These are phyloP conservation scores for Phalacrocorax brasilianus DNA, from an alignment of 2,113 vertebrate genomes.

Conservation along the genomic window DNA sequence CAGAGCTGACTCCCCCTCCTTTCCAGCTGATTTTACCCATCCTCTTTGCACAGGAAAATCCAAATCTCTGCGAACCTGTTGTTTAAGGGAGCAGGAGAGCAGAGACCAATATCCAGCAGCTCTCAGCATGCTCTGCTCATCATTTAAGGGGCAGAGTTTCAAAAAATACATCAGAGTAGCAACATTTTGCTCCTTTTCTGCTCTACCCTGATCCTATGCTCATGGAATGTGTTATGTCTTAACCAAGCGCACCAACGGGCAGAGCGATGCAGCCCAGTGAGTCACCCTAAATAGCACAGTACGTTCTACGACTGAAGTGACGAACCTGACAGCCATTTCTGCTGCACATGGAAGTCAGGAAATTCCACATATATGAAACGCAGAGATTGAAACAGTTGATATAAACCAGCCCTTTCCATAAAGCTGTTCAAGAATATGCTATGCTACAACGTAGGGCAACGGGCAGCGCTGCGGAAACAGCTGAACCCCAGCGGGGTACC, in stretches of 20 bases:
- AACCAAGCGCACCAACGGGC: neutral
- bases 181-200: neutral
- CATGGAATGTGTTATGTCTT: neutral
- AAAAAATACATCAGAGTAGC: neutral
- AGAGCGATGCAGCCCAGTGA: neutral
- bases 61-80: neutral
- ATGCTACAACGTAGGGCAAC: neutral
- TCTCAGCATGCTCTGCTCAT: neutral
- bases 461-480: neutral
- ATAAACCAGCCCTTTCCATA: neutral
- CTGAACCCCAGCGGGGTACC: fast-evolving
- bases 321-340: neutral
- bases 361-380: neutral
- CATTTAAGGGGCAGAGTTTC: neutral
- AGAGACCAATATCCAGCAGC: neutral
- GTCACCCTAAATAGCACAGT: neutral
- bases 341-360: neutral
- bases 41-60: neutral
- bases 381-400: neutral
- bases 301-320: neutral
- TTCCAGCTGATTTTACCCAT: neutral
- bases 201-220: neutral
- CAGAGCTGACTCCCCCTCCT: neutral
- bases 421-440: neutral
- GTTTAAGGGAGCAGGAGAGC: neutral